Evolutionary conservation across 2,797 vertebrate species (phyloP).

Genomic region (Tragelaphus eurycerus): DNA sequence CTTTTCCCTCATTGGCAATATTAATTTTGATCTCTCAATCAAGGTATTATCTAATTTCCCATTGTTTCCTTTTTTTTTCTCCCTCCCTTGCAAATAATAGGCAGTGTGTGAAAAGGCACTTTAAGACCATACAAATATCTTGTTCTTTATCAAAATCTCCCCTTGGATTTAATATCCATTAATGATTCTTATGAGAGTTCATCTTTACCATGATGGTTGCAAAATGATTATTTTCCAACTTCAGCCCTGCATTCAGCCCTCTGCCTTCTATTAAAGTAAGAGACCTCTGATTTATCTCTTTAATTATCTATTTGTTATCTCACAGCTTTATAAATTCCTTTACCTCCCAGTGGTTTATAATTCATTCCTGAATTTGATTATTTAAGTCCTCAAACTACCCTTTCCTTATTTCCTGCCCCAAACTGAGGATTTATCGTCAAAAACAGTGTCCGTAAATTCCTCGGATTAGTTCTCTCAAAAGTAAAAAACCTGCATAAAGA

Average conservation of each 20-base stretch:
- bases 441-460: not conserved
- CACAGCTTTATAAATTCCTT: not conserved
- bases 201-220: not conserved
- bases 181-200: not conserved
- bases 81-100: not conserved
- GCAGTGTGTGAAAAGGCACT: not conserved
- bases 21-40: not conserved
- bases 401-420: not conserved
- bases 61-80: not conserved
- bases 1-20: not conserved
- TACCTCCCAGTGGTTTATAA: not conserved
- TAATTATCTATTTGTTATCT: not conserved
- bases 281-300: not conserved
- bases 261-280: not conserved
- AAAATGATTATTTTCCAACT: not conserved
- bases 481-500: not conserved
- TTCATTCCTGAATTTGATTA: constrained; percentile 26
- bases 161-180: not conserved
- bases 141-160: not conserved
- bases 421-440: not conserved
- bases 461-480: constrained; percentile 8
- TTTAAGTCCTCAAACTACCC: not conserved
- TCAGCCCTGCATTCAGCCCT: not conserved
- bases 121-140: not conserved
- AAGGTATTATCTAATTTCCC: not conserved